Evolutionary conservation across 2,113 vertebrate genomes (phyloP).

Genomic region (Andinoacara biseriatus): DNA sequence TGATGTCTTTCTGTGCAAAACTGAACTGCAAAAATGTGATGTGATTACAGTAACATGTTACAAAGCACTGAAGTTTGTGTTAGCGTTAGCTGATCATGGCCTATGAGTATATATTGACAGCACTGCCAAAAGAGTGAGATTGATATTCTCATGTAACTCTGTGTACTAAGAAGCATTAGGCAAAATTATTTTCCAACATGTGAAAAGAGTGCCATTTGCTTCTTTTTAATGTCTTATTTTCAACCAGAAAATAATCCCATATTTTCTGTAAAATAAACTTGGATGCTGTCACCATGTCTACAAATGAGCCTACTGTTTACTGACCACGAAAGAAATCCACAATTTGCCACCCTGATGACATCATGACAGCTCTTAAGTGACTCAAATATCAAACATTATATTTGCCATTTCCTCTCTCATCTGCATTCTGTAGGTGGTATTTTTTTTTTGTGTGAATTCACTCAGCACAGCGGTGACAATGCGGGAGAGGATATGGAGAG

Average conservation of each 20-base stretch:
- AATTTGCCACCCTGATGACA: constrained; percentile 44
- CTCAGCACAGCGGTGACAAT: constrained; percentile 37
- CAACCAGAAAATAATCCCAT: constrained; percentile 21
- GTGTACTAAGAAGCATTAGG: not conserved
- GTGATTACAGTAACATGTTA: too few relatives aligned
- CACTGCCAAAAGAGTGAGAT: not conserved
- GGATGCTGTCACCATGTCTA: constrained; percentile 24
- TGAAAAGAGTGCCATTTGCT: not conserved
- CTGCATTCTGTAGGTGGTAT: constrained; percentile 41
- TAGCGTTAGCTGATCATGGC: not conserved
- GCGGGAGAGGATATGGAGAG: constrained; percentile 1
- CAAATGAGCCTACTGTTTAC: constrained; percentile 46
- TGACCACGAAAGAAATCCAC: constrained; percentile 31
- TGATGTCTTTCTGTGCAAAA: too few relatives aligned
- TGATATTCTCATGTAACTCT: not conserved
- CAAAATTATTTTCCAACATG: constrained; percentile 1
- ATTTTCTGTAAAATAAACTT: constrained; percentile 29
- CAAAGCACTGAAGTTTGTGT: not conserved
- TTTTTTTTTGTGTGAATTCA: constrained; percentile 64
- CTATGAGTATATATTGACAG: not conserved
- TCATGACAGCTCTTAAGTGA: constrained; percentile 41
- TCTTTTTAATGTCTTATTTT: constrained; percentile 2
- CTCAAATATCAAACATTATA: constrained; percentile 55
- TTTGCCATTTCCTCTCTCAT: constrained; percentile 42
- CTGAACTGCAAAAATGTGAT: too few relatives aligned